phyloP scores from a whole-genome alignment of 2,888 invertebrate genomes.

The Pterobdella sp. region DNA sequence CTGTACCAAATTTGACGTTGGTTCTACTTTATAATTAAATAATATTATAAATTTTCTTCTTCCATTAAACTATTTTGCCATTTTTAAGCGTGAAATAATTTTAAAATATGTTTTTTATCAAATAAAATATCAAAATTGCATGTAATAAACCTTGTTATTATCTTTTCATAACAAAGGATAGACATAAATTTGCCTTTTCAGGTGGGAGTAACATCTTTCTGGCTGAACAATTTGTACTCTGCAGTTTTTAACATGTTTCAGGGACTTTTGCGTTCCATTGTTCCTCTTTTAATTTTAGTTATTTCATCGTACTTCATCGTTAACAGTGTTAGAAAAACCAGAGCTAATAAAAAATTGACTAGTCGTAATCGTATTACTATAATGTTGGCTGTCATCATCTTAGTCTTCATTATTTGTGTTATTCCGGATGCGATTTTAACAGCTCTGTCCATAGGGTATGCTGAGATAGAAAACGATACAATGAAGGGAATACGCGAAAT shows the following conservation, averaged over 20 bases:
- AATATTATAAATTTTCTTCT: background rate
- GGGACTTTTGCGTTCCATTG: conserved; percentile 39
- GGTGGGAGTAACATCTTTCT: conserved; percentile 37
- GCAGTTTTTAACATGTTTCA: conserved; percentile 38
- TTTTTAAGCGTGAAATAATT: background rate
- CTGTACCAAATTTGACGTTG: background rate
- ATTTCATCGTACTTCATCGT: conserved; percentile 40
- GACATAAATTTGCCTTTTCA: too few species aligned
- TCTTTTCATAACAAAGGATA: too few species aligned
- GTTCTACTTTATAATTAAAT: background rate
- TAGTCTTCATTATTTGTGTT: conserved; percentile 48
- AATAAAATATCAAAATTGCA: too few species aligned
- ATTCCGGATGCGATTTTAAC: conserved; percentile 50
- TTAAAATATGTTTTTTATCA: background rate
- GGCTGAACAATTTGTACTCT: conserved; percentile 36
- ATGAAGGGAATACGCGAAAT: background rate
- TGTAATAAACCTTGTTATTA: too few species aligned
- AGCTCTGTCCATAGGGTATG: conserved; percentile 46
- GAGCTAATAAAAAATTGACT: conserved; percentile 38
- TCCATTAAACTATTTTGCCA: background rate
- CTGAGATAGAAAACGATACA: conserved; percentile 41
- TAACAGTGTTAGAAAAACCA: conserved; percentile 38
- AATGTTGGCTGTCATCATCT: conserved; percentile 48
- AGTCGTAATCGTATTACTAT: conserved; percentile 48
- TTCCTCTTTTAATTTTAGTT: conserved; percentile 39